These are phyloP conservation scores for Zaprionus nigranus DNA, from an alignment of 1,140 invertebrate species.

Conservation along the genomic window DNA sequence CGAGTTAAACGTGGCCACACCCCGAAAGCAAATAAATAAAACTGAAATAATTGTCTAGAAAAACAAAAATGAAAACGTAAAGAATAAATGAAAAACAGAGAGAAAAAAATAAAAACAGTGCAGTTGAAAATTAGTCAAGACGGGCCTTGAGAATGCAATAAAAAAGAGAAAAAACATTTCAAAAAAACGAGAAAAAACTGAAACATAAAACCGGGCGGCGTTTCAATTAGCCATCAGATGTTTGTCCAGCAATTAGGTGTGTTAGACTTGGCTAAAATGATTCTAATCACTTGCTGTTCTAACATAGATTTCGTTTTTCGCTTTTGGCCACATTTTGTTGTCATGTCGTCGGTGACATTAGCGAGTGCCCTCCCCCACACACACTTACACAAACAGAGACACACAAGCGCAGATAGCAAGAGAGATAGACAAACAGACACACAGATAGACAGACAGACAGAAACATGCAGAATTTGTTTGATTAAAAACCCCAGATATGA, in stretches of 20 bases:
- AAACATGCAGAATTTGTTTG: slow-evolving; percentile 49
- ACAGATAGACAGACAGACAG: slow-evolving; percentile 4
- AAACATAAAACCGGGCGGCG: slow-evolving; percentile 46
- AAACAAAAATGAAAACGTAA: slow-evolving; percentile 29
- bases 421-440: neutral
- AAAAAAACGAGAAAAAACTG: slow-evolving; percentile 6
- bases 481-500: slow-evolving; percentile 71
- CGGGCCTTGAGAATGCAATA: slow-evolving; percentile 56
- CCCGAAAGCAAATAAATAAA: slow-evolving; percentile 68
- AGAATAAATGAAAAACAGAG: slow-evolving; percentile 30
- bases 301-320: slow-evolving; percentile 77
- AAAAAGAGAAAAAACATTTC: slow-evolving; percentile 23
- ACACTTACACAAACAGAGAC: slow-evolving; percentile 8
- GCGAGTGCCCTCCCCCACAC: slow-evolving; percentile 34
- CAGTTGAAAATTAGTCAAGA: slow-evolving; percentile 56
- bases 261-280: slow-evolving; percentile 67
- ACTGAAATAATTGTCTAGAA: slow-evolving; percentile 64
- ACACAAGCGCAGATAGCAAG: no score
- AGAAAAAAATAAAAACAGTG: slow-evolving; percentile 17
- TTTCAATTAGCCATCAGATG: slow-evolving; percentile 75
- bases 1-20: slow-evolving; percentile 68
- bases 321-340: slow-evolving; percentile 60
- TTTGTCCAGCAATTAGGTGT: slow-evolving; percentile 78
- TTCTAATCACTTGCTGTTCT: slow-evolving; percentile 75
- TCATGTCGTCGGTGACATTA: slow-evolving; percentile 75